These are phyloP conservation scores for Trachelus tabidus DNA, from an alignment of 2,888 invertebrate species.

Conservation along the genomic window DNA sequence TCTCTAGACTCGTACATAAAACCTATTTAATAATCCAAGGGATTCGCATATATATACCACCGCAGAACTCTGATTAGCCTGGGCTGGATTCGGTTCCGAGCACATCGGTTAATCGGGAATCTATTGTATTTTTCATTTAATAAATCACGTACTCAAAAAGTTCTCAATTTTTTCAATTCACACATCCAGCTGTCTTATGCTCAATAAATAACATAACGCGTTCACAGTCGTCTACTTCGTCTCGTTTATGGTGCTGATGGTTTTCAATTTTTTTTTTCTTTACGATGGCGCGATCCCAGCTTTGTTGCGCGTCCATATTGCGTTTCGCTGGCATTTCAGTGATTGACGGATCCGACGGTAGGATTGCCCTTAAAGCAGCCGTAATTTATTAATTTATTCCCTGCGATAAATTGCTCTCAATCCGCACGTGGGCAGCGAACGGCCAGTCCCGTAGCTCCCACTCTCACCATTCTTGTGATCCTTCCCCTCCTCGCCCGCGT, in stretches of 20 bases:
- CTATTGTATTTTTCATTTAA: background rate
- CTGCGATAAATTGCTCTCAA: constrained; percentile 43
- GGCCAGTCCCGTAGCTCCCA: constrained; percentile 24
- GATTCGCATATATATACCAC: background rate
- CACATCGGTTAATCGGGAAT: no score
- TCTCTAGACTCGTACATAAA: background rate
- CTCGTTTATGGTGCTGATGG: background rate
- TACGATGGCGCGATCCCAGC: background rate
- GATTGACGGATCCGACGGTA: background rate
- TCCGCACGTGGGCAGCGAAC: constrained; percentile 41
- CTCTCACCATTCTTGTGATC: background rate
- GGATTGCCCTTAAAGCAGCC: constrained; percentile 5
- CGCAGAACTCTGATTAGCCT: no score
- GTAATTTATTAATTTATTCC: constrained; percentile 50
- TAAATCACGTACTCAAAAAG: background rate
- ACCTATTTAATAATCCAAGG: background rate
- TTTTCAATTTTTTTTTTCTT: background rate
- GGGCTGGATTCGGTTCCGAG: no score
- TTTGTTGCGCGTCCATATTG: background rate
- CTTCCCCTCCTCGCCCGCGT: background rate
- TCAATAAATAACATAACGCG: background rate
- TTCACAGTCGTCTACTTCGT: background rate
- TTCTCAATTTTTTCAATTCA: background rate
- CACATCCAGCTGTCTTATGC: background rate
- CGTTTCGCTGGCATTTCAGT: background rate